Evolutionary conservation across 2,113 vertebrate species (phyloP), one percentile per base, ranked within the genome.

Genomic region (Capricornis sumatraensis): DNA sequence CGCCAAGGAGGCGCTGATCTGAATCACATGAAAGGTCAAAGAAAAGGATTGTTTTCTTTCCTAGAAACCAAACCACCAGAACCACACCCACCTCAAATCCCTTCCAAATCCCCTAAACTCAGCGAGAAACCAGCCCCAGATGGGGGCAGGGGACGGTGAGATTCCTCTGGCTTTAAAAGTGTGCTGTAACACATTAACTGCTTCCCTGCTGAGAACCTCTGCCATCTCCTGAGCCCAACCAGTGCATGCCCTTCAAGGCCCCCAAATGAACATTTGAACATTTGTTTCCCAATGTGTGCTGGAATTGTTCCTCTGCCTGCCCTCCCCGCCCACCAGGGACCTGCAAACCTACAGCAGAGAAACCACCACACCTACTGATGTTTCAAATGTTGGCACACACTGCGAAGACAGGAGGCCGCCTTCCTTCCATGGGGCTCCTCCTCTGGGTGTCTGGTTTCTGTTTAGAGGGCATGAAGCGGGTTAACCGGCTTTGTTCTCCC

Each of bases 21-120:
- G 94, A 96, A 95, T 97, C 93, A 92, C 0, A 0, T 88, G 0
- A 91, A 97, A 97, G 97, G 96, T 87, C 62, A n/a, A 97, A 89
- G 89, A 94, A 97, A 97, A 98, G 97, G 95, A 25, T 94, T 97
- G 98, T 98, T 99, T 98, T 98, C 98, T 98, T 97, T 95, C 98
- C 98, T 97, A 96, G 98, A 98, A 98, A 98, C 74, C 0, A 95
- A 91, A 98, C 88, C 7, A 78, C 95, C 96, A 98, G 96, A 97
- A 98, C 97, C 96, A 95, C 94, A 98, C 97, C 89, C 98, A 98
- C 97, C 96, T 98, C 91, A 98, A 97, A 97, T 94, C 98, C 97
- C 96, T 98, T 98, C 97, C 97, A 98, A 98, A 98, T 98, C 98
- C 98, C 96, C 96, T 19, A 0, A 97, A 97, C 92, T 94, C 98